phyloP scores from a whole-genome alignment of 92 coral and sea anemone genomes.

The Umimayanthus kanabou region DNA sequence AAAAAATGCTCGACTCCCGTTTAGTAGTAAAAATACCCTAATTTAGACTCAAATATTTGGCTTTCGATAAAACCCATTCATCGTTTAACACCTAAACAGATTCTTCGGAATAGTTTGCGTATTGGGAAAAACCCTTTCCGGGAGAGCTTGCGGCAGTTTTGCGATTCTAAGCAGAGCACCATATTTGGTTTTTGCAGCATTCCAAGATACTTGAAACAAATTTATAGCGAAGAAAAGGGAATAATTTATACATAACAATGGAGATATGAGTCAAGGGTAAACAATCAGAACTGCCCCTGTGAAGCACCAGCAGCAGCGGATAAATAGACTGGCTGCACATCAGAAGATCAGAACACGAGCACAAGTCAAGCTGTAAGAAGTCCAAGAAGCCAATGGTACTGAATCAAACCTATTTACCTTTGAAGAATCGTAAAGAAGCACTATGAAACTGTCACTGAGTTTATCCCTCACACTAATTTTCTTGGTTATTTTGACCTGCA shows the following conservation, averaged over 20 bases:
- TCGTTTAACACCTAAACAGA: background rate
- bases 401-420: no score
- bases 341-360: no score
- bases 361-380: no score
- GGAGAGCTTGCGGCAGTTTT: background rate
- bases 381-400: no score
- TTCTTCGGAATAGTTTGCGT: background rate
- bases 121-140: background rate
- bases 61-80: background rate
- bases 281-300: no score
- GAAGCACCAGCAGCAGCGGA: no score
- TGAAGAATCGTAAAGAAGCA: no score
- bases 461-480: no score
- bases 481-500: no score
- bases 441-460: no score
- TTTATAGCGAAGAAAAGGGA: background rate
- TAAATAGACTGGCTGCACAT: no score
- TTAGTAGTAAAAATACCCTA: background rate
- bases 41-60: background rate
- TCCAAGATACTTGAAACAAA: conserved; percentile 5
- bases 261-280: background rate
- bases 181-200: background rate
- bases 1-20: background rate
- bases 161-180: background rate
- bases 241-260: conserved; percentile 3